A percentile compares a stretch with the other conserved stretches of the same genome.
Conservation (phyloP, 2,113 vertebrate genomes). For the Nibea albiflora region DNA sequence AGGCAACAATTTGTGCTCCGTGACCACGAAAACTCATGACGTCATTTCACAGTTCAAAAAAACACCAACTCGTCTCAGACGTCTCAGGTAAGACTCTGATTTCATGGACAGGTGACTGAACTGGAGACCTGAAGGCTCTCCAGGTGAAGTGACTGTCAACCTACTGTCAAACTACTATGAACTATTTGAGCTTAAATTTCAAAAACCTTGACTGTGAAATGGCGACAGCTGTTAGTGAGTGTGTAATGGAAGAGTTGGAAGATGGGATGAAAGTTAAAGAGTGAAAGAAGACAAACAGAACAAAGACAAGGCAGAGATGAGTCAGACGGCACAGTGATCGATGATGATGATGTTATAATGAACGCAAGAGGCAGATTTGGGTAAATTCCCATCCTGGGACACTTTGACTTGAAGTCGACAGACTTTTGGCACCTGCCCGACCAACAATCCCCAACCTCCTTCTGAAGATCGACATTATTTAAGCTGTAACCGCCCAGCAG, state of each 20-base stretch:
- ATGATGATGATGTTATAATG: slow-evolving; percentile 10
- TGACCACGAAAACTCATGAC: background rate
- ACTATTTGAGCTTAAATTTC: background rate
- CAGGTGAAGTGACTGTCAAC: background rate
- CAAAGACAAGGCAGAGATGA: background rate
- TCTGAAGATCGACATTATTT: too few species aligned
- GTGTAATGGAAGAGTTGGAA: background rate
- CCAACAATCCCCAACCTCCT: too few species aligned
- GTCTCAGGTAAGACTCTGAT: too few species aligned
- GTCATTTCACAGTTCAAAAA: slow-evolving; percentile 15
- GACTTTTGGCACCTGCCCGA: too few species aligned
- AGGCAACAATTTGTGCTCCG: slow-evolving; percentile 15
- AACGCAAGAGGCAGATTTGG: slow-evolving; percentile 22
- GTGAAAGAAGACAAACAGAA: background rate
- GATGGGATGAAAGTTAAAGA: slow-evolving; percentile 15
- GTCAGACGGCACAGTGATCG: background rate
- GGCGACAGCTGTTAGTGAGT: background rate
- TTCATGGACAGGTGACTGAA: background rate
- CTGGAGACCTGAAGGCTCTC: background rate
- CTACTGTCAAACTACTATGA: background rate
- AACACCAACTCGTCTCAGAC: background rate
- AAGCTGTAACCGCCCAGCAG: too few species aligned
- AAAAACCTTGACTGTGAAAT: slow-evolving; percentile 18
- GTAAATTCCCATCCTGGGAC: background rate
- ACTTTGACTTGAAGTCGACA: background rate